Conservation (phyloP, 2,113 vertebrate species). For the Bolborhynchus lineola region DNA sequence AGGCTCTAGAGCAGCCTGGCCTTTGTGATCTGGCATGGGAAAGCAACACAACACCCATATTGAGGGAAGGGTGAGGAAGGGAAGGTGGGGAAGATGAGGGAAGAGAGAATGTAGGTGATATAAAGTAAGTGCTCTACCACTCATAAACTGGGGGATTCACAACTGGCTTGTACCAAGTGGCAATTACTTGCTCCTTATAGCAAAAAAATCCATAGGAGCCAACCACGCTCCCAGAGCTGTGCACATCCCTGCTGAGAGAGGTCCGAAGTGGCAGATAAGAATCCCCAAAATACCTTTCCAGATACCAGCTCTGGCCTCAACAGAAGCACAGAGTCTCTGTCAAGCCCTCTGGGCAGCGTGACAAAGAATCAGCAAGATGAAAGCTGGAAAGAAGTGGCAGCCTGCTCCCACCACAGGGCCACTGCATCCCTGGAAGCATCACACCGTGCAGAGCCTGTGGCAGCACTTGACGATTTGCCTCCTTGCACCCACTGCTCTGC, state of each 20-base stretch:
- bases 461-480: not conserved
- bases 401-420: not conserved
- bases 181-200: not conserved
- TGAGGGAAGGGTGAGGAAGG: not conserved
- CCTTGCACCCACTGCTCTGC: not conserved
- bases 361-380: not conserved
- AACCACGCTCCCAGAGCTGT: not conserved
- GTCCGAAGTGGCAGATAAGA: not conserved
- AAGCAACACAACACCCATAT: not conserved
- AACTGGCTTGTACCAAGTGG: not conserved
- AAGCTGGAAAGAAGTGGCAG: not conserved
- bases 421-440: not conserved
- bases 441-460: not conserved
- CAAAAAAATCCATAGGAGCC: not conserved
- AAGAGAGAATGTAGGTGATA: not conserved
- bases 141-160: not conserved
- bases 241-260: not conserved
- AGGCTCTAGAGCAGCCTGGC: slow-evolving; percentile 15
- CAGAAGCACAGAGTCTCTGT: not conserved
- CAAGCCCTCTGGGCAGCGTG: not conserved
- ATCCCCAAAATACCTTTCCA: not conserved
- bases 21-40: not conserved
- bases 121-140: not conserved
- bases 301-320: not conserved
- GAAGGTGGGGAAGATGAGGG: not conserved